phyloP scores from a whole-genome alignment of 2,888 invertebrate genomes.

The Troilus luridus region DNA sequence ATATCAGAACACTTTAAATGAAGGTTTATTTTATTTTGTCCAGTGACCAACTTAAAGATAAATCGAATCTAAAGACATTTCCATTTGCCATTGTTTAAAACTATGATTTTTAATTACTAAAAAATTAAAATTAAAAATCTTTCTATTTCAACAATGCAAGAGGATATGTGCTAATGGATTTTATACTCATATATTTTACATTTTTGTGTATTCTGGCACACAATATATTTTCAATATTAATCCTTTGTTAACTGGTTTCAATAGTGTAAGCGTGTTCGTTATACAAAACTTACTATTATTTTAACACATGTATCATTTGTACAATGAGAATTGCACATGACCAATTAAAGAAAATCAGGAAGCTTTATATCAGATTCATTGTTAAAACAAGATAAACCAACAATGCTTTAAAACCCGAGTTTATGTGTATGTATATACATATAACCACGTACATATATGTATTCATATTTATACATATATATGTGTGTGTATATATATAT shows the following conservation, averaged over 20 bases:
- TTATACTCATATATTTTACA: conserved; percentile 35
- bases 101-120: neutral
- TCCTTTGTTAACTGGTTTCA: conserved; percentile 44
- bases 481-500: conserved; percentile 48
- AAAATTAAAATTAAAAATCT: conserved; percentile 27
- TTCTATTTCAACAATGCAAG: neutral
- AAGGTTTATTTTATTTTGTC: neutral
- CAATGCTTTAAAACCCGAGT: conserved; percentile 21
- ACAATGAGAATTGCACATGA: conserved; percentile 58
- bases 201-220: conserved; percentile 47
- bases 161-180: neutral
- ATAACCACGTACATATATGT: conserved; percentile 53
- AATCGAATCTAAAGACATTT: neutral
- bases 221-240: conserved; percentile 12
- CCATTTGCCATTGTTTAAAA: conserved; percentile 13
- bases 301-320: conserved; percentile 48
- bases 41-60: conserved; percentile 1
- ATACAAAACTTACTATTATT: conserved; percentile 5
- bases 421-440: conserved; percentile 56
- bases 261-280: neutral
- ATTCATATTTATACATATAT: conserved; percentile 47
- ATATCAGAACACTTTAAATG: neutral
- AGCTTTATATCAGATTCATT: conserved; percentile 57
- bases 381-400: conserved; percentile 36
- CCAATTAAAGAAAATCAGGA: conserved; percentile 58